phyloP scores from a whole-genome alignment of 2,797 vertebrate genomes.

The Simalia tracyae region DNA sequence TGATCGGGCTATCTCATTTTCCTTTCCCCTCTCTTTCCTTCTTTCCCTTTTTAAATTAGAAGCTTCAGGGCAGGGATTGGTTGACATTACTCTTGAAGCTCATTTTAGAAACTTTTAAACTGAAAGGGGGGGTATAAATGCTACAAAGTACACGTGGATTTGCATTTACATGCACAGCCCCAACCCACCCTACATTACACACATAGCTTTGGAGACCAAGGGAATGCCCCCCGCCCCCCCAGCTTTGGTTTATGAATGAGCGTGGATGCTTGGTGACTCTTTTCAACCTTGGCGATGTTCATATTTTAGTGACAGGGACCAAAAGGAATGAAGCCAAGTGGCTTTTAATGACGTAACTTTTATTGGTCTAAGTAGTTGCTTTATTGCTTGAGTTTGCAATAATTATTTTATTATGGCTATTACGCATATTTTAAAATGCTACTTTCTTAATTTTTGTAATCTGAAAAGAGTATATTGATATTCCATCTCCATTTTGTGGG shows the following conservation, averaged over 20 bases:
- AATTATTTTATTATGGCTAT: not conserved
- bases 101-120: not conserved
- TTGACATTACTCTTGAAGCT: not conserved
- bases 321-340: not conserved
- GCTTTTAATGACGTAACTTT: not conserved
- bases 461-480: not conserved
- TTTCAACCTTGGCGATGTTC: not conserved
- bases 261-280: not conserved
- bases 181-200: not conserved
- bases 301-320: not conserved
- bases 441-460: not conserved
- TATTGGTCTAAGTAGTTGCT: not conserved
- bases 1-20: not conserved
- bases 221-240: not conserved
- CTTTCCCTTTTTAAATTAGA: not conserved
- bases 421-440: not conserved
- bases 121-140: not conserved
- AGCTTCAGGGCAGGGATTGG: not conserved
- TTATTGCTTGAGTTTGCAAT: not conserved
- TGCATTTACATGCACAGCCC: not conserved
- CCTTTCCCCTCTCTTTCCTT: not conserved
- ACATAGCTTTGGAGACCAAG: not conserved
- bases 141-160: not conserved
- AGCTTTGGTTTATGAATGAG: not conserved
- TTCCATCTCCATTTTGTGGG: not conserved